Base-by-base conservation (phyloP, 2,797 vertebrate genomes). In the Melopsittacus undulatus region DNA sequence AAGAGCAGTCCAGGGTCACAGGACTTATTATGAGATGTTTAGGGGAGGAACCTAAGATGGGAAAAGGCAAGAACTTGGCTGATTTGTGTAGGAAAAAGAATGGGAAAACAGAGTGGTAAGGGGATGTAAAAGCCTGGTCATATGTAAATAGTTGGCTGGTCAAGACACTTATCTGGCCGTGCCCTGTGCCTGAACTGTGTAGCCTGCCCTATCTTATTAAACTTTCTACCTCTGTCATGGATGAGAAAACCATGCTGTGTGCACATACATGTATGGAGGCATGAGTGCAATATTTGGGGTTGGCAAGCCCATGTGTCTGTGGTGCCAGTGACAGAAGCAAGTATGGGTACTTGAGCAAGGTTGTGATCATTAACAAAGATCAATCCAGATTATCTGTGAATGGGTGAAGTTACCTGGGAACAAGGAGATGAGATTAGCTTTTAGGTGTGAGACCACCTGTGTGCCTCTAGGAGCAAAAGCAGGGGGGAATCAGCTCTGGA, bases 261-360 rank as follows among this genome's bases (percentile, higher is more conserved):
- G 15, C 14, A 36, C 0, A 0, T 5, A 8, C 29, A 13, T 18
- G 12, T 19, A 38, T 4, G 0, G 9, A 9, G 8, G 3, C 11
- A 4, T 4, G 6, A 64, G 16, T 16, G 22, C 19, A 84, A 21
- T 13, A 59, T 6, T 14, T 19, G 22, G 27, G 29, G 20, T 9
- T 38, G 20, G 23, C 63, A 8, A 64, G 17, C 27, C 45, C 8
- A 2, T 8, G 2, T 38, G 27, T 11, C 40, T 24, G 24, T 15
- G 21, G 5, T 43, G 20, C 22, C 69, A 52, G 49, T 32, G 38
- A 48, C 40, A 46, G 51, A 9, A 66, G 16, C 24, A 40, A 70
- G 43, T 27, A 17, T 8, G 9, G 10, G 23, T 36, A 36, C 4
- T 6, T 1, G 1, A 48, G 5, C 6, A 3, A 49, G 40, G 6